Evolutionary conservation across 2,888 invertebrate species (phyloP), one percentile per base, ranked within the genome.

Genomic region (Coenonympha arcania): DNA sequence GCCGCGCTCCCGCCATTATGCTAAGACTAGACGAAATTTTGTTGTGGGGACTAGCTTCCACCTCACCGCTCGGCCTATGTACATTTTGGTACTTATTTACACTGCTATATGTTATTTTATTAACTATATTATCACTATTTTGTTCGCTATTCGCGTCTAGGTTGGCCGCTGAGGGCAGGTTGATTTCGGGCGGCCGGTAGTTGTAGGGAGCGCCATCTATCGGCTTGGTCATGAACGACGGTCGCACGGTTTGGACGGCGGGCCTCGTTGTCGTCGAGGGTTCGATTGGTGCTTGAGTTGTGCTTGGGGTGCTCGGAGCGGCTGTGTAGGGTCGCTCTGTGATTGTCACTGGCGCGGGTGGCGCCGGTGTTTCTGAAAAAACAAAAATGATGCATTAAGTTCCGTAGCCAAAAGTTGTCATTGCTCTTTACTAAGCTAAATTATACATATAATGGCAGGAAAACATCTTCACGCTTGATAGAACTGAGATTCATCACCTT

Each of bases 21-120:
- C 80, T 86, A 85, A 80, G 87, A 87, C 87, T 87, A 87, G 87
- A 87, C 69, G 87, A 87, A 74, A 87, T 83, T 79, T 87, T 87
- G 74, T 87, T 87, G 68, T 85, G 61, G 68, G 83, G 87, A 87
- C 87, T 87, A 84, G 87, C 71, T 79, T 85, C 86, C 76, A 76
- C 72, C 66, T 77, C 80, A 63, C 64, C 65, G 66, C 69, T 79
- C 69, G 85, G 85, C 72, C 79, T 84, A 84, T 85, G 79, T 83
- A 83, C 79, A 84, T 81, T 85, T 84, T 86, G 86, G 79, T 85
- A 84, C 75, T 83, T 86, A 86, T 86, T 84, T 82, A 86, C 82
- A 86, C 73, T 84, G 83, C 75, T 84, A 84, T 84, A 85, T 63
- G 79, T 71, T 80, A 84, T 74, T 85, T 85, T 86, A 85, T 84